Base-by-base conservation (phyloP, 2,888 invertebrate genomes). In the Epiperipatus broadwayi region DNA sequence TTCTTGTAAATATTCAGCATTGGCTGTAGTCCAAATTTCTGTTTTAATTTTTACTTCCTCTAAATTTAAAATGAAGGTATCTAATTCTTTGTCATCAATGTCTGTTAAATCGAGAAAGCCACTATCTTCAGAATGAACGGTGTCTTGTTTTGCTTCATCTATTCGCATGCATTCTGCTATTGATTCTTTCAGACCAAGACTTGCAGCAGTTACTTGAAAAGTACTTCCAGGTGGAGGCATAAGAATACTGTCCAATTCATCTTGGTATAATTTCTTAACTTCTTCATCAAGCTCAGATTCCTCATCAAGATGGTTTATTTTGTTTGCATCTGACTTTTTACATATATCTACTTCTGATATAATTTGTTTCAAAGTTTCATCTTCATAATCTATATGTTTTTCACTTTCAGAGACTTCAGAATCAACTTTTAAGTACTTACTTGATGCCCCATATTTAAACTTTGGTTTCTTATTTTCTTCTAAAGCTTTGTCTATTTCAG, bases 1-100 rank as follows among this genome's bases (percentile, higher is more conserved):
- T 49, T 79, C 77, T 50, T 72, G 71, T 41, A 97, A 64, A 58
- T 81, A 93, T 8, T 74, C 75, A 1, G 79, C 81, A 58, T 95
- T 91, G 2, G 80, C 64, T 52, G 72, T 71, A 52, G 79, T 75
- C 95, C 95, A 97, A 51, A 87, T 61, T 39, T 66, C 66, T 10
- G 78, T 74, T 59, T 95, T 97, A 40, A 73, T 69, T 35, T 69
- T 61, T 0, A 77, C 72, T 59, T 95, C 95, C 36, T 72, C 71
- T 29, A 77, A 77, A 2, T 69, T 70, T 63, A 84, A 68, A 43
- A 93, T 79, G 50, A 60, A 59, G 10, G 74, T 72, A 53, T 80
- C 78, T 33, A 95, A 67, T 64, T 95, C 93, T 4, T 73, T 75
- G 52, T 95, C 95, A 51, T 93, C 84, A 35, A 85, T 69, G 10